Evolutionary conservation across 2,113 vertebrate genomes (phyloP).

Genomic region (Bufo gargarizans): DNA sequence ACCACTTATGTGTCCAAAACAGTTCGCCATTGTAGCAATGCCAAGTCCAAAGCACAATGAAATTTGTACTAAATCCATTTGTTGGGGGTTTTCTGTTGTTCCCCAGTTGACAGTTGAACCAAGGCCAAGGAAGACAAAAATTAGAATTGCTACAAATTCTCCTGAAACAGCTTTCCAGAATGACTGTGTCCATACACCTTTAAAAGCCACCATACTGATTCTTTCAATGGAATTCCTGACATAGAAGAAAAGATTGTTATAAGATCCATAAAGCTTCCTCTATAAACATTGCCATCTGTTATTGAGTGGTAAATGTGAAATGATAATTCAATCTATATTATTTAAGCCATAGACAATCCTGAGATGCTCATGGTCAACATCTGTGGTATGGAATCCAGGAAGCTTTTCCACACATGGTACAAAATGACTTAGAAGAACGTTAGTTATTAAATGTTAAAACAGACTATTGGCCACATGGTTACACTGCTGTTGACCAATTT

Average conservation of each 20-base stretch:
- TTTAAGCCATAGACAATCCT: not conserved
- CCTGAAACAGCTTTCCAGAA: conserved; percentile 81
- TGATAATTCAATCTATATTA: not conserved
- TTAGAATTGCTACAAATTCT: conserved; percentile 76
- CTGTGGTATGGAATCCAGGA: not conserved
- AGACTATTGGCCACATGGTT: not conserved
- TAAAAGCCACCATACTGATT: conserved; percentile 76
- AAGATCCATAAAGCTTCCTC: not conserved
- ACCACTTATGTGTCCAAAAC: conserved; percentile 81
- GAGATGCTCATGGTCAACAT: not conserved
- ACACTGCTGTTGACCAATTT: not conserved
- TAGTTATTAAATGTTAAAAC: not conserved
- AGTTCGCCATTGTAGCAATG: conserved; percentile 80
- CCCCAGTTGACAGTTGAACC: conserved; percentile 79
- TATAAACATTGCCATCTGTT: conserved; percentile 26
- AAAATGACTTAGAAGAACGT: not conserved
- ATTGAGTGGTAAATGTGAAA: not conserved
- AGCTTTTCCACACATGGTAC: not conserved
- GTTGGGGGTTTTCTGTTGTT: conserved; percentile 61
- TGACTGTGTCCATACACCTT: conserved; percentile 80
- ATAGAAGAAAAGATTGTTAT: conserved; percentile 16
- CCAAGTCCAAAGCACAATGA: conserved; percentile 80
- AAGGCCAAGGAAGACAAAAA: conserved; percentile 77
- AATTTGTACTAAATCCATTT: conserved; percentile 70
- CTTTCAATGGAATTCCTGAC: conserved; percentile 1